Evolutionary conservation across 2,113 vertebrate species (phyloP).

Genomic region (Ia io): DNA sequence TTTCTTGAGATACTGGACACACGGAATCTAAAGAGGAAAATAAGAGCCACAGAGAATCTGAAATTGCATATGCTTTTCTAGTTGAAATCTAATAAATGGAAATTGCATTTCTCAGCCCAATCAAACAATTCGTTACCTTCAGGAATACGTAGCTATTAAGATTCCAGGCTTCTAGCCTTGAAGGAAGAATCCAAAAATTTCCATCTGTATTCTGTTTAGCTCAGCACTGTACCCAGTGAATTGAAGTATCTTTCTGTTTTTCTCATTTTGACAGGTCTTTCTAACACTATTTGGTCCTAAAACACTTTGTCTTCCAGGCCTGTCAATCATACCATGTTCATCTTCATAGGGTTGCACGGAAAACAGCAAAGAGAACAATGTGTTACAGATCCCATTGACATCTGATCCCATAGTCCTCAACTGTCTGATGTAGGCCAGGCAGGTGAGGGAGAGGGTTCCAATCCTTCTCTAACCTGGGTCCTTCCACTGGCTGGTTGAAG

Average conservation of each 20-base stretch:
- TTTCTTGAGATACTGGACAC: slow-evolving; percentile 24
- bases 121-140: slow-evolving; percentile 53
- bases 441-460: background rate
- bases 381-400: background rate
- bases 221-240: background rate
- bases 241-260: background rate
- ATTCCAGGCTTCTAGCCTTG: slow-evolving; percentile 23
- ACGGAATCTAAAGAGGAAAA: slow-evolving; percentile 11
- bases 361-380: background rate
- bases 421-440: background rate
- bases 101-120: slow-evolving; percentile 29
- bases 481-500: background rate
- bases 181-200: slow-evolving; percentile 39
- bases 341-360: background rate
- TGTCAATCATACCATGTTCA: background rate
- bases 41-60: background rate
- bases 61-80: slow-evolving; percentile 25
- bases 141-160: slow-evolving; percentile 43
- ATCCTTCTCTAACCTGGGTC: background rate
- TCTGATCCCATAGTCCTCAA: background rate
- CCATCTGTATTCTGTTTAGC: background rate
- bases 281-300: background rate
- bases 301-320: background rate
- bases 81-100: background rate
- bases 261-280: background rate